Evolutionary conservation across 1,140 invertebrate genomes (phyloP), one percentile per base, ranked within the genome.

Genomic region (Dinoponera quadriceps): DNA sequence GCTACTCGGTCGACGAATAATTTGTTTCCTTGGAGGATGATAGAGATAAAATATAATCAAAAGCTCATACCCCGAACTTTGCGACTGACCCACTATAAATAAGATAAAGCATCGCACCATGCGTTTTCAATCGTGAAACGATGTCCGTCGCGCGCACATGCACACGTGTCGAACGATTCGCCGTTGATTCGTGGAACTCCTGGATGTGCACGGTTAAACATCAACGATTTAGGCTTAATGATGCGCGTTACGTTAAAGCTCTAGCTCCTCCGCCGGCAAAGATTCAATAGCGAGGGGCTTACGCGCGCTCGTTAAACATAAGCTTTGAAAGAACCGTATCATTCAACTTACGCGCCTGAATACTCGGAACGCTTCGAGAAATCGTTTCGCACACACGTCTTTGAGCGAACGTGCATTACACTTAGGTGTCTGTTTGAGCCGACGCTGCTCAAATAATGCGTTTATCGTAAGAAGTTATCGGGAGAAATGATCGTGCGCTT

Each of bases 161-260:
- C 27, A 29, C 20, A 29, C 59, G 20, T n/a, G 54, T 44, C 69
- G 57, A 49, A 59, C 66, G 69, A 55, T 38, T 16, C 63, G 63
- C 63, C 72, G 81, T 20, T 38, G 72, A 66, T 85, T 85, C 84
- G 81, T 71, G 84, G 84, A 85, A 85, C 80, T 80, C 69, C 84
- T 80, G 69, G 84, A 85, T 38, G 81, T 77, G 81, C 71, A 57
- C 81, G 81, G 81, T 85, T 85, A 77, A 83, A 85, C 84, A 83
- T 82, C 72, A 77, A 83, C 84, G 84, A 85, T 85, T 77, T 71
- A 72, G 48, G 74, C 71, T 85, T 85, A 85, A 85, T 82, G 84
- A 75, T 27, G 60, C 80, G 69, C 78, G 80, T 69, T 85, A 82
- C 84, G 48, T 82, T 82, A 85, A 82, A 54, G 63, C 60, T 72